phyloP scores from a whole-genome alignment of 2,888 invertebrate genomes.

The Drosophila infuscata region DNA sequence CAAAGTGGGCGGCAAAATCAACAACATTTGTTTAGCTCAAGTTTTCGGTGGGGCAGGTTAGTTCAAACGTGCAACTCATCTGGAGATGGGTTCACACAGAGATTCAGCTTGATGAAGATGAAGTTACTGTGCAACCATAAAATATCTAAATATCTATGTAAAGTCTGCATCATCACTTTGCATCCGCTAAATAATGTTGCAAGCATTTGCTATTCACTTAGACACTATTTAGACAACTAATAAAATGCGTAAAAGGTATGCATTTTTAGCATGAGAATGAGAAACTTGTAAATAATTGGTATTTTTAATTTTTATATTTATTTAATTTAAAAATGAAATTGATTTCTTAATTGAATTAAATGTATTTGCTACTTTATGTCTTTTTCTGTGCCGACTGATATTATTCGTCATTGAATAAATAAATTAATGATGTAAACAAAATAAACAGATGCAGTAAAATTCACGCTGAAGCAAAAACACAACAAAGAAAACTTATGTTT shows the following conservation, averaged over 20 bases:
- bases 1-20: constrained; percentile 27
- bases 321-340: not conserved
- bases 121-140: not conserved
- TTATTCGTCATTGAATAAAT: too few species aligned
- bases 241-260: too few species aligned
- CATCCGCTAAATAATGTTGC: not conserved
- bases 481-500: not conserved
- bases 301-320: not conserved
- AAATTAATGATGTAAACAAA: too few species aligned
- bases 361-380: not conserved
- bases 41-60: constrained; percentile 9
- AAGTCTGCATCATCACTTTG: not conserved
- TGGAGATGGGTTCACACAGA: not conserved
- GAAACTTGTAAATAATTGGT: fast-evolving
- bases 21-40: constrained; percentile 31
- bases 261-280: too few species aligned
- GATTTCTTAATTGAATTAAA: not conserved
- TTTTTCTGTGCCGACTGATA: not conserved
- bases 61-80: not conserved
- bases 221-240: too few species aligned
- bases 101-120: not conserved
- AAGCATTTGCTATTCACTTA: constrained; percentile 12
- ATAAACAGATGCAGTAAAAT: too few species aligned
- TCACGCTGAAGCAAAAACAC: too few species aligned
- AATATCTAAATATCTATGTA: not conserved